phyloP scores from a whole-genome alignment of 2,888 invertebrate species.

The Noctua janthina region DNA sequence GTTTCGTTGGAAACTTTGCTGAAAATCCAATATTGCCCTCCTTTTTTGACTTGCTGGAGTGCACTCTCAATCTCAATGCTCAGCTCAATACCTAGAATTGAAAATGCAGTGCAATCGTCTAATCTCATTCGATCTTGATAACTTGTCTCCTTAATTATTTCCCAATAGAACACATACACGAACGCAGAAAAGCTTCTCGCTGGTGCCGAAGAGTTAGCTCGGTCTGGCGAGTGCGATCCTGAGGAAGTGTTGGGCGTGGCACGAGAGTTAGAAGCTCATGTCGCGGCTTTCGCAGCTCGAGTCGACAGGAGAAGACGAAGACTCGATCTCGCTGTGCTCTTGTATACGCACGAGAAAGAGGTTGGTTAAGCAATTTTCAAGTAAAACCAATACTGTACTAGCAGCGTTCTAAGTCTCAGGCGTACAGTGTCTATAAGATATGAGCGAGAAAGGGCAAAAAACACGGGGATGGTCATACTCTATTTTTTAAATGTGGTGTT shows the following conservation, averaged over 20 bases:
- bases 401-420: background rate
- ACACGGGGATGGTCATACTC: background rate
- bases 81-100: background rate
- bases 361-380: background rate
- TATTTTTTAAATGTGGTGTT: background rate
- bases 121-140: background rate
- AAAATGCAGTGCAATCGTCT: background rate
- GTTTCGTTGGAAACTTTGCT: background rate
- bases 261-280: constrained; percentile 97
- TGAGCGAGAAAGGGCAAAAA: background rate
- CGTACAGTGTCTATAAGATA: background rate
- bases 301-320: constrained; percentile 97
- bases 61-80: background rate
- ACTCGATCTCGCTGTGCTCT: constrained; percentile 97
- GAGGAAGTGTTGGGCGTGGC: constrained; percentile 99
- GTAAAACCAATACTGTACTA: background rate
- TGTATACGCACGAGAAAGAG: constrained; percentile 94
- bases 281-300: constrained; percentile 97
- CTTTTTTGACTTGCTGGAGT: background rate
- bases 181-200: constrained; percentile 99
- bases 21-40: background rate
- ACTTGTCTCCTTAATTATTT: background rate
- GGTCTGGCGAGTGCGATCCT: constrained; percentile 98
- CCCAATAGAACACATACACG: constrained; percentile 97
- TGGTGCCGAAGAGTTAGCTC: constrained; percentile 98